Conservation (phyloP, 2,888 invertebrate species). For the Apodemia zela region DNA sequence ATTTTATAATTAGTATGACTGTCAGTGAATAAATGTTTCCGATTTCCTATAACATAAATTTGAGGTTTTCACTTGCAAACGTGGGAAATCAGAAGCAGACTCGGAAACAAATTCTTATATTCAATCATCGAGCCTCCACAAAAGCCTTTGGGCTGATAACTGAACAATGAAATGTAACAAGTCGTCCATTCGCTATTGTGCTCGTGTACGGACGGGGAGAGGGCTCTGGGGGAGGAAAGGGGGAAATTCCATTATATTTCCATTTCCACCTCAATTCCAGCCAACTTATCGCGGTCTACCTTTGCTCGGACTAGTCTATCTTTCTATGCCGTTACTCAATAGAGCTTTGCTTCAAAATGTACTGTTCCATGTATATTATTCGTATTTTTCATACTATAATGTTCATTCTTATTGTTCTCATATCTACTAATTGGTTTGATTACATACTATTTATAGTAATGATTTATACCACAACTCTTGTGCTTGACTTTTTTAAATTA, state of each 20-base stretch:
- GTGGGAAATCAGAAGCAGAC: conserved; percentile 72
- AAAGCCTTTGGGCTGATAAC: conserved; percentile 76
- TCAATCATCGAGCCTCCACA: conserved; percentile 77
- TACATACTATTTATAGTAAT: no score
- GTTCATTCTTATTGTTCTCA: not conserved
- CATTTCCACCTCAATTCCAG: conserved; percentile 78
- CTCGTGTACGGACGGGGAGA: conserved; percentile 43
- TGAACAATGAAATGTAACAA: conserved; percentile 81
- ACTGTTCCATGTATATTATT: conserved; percentile 8
- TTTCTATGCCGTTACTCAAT: conserved; percentile 75
- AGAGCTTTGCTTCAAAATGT: conserved; percentile 53
- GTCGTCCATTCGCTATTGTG: conserved; percentile 78
- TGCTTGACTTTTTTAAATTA: no score
- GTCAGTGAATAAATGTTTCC: conserved; percentile 38
- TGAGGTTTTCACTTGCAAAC: conserved; percentile 66
- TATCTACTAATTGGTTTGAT: no score
- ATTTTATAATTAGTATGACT: not conserved
- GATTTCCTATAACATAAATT: conserved; percentile 50
- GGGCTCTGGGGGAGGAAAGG: conserved; percentile 43
- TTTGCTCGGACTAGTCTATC: conserved; percentile 72
- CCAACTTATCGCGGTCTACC: conserved; percentile 77
- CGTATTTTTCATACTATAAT: not conserved
- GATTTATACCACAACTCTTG: no score
- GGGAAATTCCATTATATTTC: conserved; percentile 77
- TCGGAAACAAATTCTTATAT: conserved; percentile 78